Conservation (phyloP, 2,797 vertebrate species). For the Ctenosaura bakeri region DNA sequence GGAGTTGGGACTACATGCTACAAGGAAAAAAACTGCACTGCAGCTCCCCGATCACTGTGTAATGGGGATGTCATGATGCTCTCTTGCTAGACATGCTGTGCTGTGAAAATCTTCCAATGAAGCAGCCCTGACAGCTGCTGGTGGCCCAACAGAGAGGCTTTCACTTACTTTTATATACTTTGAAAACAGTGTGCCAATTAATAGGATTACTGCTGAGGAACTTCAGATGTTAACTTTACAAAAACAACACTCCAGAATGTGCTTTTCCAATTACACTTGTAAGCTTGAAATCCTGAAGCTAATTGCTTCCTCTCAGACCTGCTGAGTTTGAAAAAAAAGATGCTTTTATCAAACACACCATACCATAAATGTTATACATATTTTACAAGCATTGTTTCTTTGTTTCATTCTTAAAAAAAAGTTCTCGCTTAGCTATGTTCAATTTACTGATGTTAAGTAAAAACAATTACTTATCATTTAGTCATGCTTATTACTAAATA, state of each 20-base stretch:
- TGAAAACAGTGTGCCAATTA: slow-evolving; percentile 30
- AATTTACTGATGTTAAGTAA: slow-evolving; percentile 57
- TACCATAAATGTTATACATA: slow-evolving; percentile 55
- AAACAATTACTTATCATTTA: slow-evolving; percentile 63
- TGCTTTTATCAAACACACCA: slow-evolving; percentile 54
- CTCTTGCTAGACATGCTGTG: neutral
- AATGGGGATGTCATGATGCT: too few relatives aligned
- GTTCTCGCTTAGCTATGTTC: slow-evolving; percentile 49
- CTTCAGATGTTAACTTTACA: slow-evolving; percentile 57
- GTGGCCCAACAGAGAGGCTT: neutral
- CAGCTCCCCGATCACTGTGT: neutral
- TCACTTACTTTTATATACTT: slow-evolving; percentile 15
- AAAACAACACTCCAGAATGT: slow-evolving; percentile 53
- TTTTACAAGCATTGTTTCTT: slow-evolving; percentile 47
- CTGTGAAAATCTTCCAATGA: neutral
- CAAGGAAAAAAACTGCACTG: neutral
- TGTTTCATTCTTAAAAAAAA: neutral
- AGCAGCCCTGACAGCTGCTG: slow-evolving; percentile 5
- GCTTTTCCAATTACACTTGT: slow-evolving; percentile 60
- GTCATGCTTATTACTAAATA: slow-evolving; percentile 50
- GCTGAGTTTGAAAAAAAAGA: slow-evolving; percentile 61
- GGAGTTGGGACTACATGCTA: neutral
- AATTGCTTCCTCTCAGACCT: slow-evolving; percentile 63
- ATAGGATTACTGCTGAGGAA: slow-evolving; percentile 60
- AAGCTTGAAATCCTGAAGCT: slow-evolving; percentile 69